Evolutionary conservation across 2,888 invertebrate species (phyloP).

Genomic region (Stenodema calcarata): DNA sequence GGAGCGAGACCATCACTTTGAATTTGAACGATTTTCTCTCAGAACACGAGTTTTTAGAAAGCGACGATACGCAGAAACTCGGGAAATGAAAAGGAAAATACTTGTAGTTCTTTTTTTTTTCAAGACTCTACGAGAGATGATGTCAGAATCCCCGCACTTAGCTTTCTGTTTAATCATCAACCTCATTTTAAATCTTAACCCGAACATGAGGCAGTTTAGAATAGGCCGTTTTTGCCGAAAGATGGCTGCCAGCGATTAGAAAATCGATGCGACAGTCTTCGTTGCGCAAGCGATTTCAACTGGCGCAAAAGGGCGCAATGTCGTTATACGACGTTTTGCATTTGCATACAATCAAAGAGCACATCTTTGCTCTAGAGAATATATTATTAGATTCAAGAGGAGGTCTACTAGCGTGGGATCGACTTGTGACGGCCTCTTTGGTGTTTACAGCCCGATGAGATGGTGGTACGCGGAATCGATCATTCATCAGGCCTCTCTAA

Average conservation of each 20-base stretch:
- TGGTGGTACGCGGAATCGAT: not conserved
- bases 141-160: not conserved
- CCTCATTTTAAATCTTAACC: not conserved
- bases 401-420: not conserved
- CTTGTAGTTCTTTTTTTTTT: too few species aligned
- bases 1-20: too few species aligned
- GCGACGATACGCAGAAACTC: too few species aligned
- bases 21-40: too few species aligned
- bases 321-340: conserved; percentile 8
- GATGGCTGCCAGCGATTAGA: not conserved
- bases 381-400: conserved; percentile 4
- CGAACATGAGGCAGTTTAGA: conserved; percentile 1
- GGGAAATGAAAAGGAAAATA: too few species aligned
- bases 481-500: not conserved
- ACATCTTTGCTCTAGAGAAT: conserved; percentile 25
- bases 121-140: not conserved
- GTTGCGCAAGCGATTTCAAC: not conserved
- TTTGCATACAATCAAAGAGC: conserved; percentile 36
- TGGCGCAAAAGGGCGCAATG: conserved; percentile 9
- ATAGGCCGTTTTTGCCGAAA: conserved; percentile 20
- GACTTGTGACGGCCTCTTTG: not conserved
- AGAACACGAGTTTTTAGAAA: too few species aligned
- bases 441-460: too few species aligned
- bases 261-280: not conserved
- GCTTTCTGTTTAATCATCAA: not conserved